Conservation (phyloP, 2,888 invertebrate species). For the Beris morrisii region DNA sequence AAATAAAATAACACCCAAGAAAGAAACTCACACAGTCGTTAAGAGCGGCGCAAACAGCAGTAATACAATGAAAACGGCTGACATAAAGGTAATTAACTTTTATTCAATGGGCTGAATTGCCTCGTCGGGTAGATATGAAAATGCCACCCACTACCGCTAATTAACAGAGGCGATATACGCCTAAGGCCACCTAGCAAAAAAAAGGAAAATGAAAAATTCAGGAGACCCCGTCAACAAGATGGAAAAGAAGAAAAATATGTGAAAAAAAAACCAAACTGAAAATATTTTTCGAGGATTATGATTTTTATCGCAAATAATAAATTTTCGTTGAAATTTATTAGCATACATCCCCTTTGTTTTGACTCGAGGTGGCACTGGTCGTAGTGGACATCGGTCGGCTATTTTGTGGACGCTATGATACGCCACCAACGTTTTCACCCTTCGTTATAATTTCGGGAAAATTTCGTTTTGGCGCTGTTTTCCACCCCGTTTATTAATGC, state of each 20-base stretch:
- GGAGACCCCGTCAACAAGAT: conserved; percentile 4
- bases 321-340: conserved; percentile 40
- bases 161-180: conserved; percentile 16
- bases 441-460: conserved; percentile 6
- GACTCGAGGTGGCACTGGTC: not conserved
- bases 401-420: conserved; percentile 10
- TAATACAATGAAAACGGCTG: conserved; percentile 19
- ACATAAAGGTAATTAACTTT: conserved; percentile 32
- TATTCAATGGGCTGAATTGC: conserved; percentile 26
- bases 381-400: not conserved
- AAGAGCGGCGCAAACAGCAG: not conserved
- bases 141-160: conserved; percentile 33
- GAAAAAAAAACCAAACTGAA: conserved; percentile 31
- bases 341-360: conserved; percentile 20
- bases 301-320: conserved; percentile 40
- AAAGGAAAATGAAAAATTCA: not conserved
- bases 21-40: not conserved
- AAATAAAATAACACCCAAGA: conserved; percentile 13
- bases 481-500: conserved; percentile 35
- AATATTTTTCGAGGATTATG: conserved; percentile 38
- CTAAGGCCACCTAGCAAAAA: conserved; percentile 10
- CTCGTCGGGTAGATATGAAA: conserved; percentile 28
- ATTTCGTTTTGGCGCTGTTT: conserved; percentile 15
- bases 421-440: not conserved
- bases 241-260: conserved; percentile 4